Evolutionary conservation across 2,888 invertebrate species (phyloP).

Genomic region (Mythimna ferrago): DNA sequence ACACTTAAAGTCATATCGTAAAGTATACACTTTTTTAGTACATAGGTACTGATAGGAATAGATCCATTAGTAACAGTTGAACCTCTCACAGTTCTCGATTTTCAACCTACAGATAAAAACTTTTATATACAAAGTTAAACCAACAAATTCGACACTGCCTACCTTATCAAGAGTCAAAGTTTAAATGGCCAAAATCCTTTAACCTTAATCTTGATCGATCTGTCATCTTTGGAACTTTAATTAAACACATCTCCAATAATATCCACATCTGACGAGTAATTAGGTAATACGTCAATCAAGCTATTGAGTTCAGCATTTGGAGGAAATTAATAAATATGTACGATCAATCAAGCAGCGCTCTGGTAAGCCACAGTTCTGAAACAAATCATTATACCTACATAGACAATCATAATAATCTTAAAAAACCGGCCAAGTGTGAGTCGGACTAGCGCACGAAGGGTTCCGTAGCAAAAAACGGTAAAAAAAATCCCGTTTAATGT

Average conservation of each 20-base stretch:
- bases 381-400: constrained; percentile 2
- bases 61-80: too few relatives aligned
- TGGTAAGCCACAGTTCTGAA: constrained; percentile 23
- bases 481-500: too few relatives aligned
- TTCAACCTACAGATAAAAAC: too few relatives aligned
- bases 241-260: constrained; percentile 10
- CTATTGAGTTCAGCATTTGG: constrained; percentile 19
- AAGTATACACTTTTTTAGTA: too few relatives aligned
- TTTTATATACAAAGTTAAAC: too few relatives aligned
- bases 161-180: background rate
- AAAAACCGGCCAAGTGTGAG: constrained; percentile 6
- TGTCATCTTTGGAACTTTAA: background rate
- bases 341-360: constrained; percentile 30
- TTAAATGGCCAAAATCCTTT: background rate
- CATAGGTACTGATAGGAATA: too few relatives aligned
- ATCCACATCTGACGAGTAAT: constrained; percentile 28
- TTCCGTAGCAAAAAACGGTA: too few relatives aligned
- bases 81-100: too few relatives aligned
- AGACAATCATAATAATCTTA: constrained; percentile 17
- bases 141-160: background rate
- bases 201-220: constrained; percentile 1
- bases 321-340: constrained; percentile 45
- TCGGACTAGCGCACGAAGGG: too few relatives aligned
- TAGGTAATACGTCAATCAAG: constrained; percentile 50
- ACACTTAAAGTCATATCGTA: too few relatives aligned